A percentile compares a stretch with the other conserved stretches of the same genome.
Evolutionary conservation across 37 sponge, comb jelly and placozoan species (phyloP).

Genomic region (Dysidea cf. avara): DNA sequence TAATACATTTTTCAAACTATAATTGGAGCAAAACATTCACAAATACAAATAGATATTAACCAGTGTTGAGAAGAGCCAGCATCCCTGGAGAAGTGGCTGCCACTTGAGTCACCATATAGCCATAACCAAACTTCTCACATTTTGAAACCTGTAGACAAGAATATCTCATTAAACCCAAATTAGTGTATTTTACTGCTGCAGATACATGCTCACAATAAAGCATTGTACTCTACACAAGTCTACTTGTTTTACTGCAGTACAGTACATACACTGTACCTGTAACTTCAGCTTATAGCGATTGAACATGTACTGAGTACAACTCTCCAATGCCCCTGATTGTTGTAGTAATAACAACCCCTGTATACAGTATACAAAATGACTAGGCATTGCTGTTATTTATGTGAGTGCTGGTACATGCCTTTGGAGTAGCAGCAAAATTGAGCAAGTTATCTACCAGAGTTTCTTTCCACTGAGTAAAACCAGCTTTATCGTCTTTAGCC

Average conservation of each 20-base stretch:
- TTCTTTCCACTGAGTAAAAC: slow-evolving; percentile 26
- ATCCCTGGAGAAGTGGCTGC: slow-evolving; percentile 82
- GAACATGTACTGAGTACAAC: slow-evolving; percentile 71
- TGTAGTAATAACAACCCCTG: slow-evolving; percentile 74
- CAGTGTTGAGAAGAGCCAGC: slow-evolving; percentile 56
- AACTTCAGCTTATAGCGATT: slow-evolving; percentile 69
- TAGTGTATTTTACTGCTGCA: background rate
- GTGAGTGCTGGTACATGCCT: slow-evolving; percentile 19
- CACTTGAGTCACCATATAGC: slow-evolving; percentile 76
- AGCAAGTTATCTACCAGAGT: slow-evolving; percentile 71
- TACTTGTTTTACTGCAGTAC: too few relatives aligned
- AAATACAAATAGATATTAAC: too few relatives aligned
- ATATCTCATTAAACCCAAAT: background rate
- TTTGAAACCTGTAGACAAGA: slow-evolving; percentile 63
- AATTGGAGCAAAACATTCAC: too few relatives aligned
- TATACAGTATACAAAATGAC: background rate
- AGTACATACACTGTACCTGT: too few relatives aligned
- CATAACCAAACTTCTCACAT: slow-evolving; percentile 89
- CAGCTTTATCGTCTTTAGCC: background rate
- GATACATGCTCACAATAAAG: background rate
- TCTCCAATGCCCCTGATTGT: slow-evolving; percentile 58
- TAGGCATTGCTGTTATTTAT: background rate
- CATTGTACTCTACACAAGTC: background rate
- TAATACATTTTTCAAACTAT: too few relatives aligned
- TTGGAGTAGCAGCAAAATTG: slow-evolving; percentile 87